phyloP scores from a whole-genome alignment of 2,113 vertebrate species.

The Heterocephalus glaber region DNA sequence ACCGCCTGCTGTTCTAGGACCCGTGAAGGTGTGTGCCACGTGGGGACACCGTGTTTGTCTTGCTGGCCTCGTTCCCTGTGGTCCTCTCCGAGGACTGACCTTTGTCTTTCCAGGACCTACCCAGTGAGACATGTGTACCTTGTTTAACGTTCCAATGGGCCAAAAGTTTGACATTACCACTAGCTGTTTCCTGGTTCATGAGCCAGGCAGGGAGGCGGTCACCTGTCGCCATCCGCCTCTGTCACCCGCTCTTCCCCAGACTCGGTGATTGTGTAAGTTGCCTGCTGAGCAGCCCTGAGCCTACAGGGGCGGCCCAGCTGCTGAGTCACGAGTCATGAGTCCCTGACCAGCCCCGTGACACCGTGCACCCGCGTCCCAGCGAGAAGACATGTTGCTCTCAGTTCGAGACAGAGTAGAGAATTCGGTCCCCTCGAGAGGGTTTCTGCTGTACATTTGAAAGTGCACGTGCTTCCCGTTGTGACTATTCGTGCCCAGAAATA shows the following conservation, averaged over 20 bases:
- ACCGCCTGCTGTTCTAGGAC: fast-evolving
- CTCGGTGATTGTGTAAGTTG: neutral
- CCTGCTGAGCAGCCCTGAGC: neutral
- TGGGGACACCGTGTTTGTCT: neutral
- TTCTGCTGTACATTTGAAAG: no score
- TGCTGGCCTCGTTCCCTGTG: neutral
- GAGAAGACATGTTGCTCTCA: neutral
- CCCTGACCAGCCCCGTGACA: no score
- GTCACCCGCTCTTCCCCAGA: neutral
- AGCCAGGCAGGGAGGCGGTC: fast-evolving
- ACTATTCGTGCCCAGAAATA: neutral
- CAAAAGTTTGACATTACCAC: neutral
- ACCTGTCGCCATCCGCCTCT: fast-evolving
- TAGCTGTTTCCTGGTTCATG: neutral
- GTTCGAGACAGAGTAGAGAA: neutral
- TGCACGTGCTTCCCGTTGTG: neutral
- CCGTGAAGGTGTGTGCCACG: fast-evolving
- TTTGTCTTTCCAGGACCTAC: neutral
- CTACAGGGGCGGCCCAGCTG: neutral
- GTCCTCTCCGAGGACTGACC: neutral
- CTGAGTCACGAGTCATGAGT: neutral
- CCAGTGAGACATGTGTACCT: neutral
- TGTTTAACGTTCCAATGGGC: neutral
- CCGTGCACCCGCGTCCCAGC: neutral
- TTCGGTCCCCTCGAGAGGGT: neutral